Base-by-base conservation (phyloP, 2,797 vertebrate genomes). In the Sebastes taczanowskii region DNA sequence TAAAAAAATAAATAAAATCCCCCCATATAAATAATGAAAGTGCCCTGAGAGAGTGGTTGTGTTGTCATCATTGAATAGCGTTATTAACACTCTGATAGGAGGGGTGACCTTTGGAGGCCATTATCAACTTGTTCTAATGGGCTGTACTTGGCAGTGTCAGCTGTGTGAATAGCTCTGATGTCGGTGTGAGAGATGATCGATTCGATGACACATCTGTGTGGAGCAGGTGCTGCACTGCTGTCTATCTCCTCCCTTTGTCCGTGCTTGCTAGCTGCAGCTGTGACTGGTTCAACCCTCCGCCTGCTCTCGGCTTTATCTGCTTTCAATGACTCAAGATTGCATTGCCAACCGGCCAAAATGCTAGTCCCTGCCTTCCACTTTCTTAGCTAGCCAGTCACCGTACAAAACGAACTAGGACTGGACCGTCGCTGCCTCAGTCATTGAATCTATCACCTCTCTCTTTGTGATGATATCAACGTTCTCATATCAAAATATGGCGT, bases 151-250 rank as follows among this genome's bases (percentile, higher is more conserved):
- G 64, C 87, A 77, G 61, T 79, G 86, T 89, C 86, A 81, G 64
- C 83, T 78, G 55, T 74, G 62, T 91, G 92, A 92, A 88, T 86
- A 78, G 88, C 87, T 90, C 80, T 93, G 90, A 91, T 92, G 82
- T 84, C 76, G 85, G 86, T 90, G 84, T 89, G 74, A 79, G 82
- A 90, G 87, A 88, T 89, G 91, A 94, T 93, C 69, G 89, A 93
- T 94, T 91, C 35, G 42, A 78, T 68, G 84, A 84, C 89, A 93
- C 91, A 92, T 93, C 92, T 94, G 91, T 78, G 72, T 87, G 82
- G 88, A 93, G 84, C 91, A 94, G 92, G 90, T 92, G 92, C 84
- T 76, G 74, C 78, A 78, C 86, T 67, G 69, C 78, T 64, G 75
- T 78, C 86, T 77, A 35, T 89, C 84, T 68, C n/a, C 55, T 79